phyloP scores from a whole-genome alignment of 2,888 invertebrate species.

The Chymomyza amoena region DNA sequence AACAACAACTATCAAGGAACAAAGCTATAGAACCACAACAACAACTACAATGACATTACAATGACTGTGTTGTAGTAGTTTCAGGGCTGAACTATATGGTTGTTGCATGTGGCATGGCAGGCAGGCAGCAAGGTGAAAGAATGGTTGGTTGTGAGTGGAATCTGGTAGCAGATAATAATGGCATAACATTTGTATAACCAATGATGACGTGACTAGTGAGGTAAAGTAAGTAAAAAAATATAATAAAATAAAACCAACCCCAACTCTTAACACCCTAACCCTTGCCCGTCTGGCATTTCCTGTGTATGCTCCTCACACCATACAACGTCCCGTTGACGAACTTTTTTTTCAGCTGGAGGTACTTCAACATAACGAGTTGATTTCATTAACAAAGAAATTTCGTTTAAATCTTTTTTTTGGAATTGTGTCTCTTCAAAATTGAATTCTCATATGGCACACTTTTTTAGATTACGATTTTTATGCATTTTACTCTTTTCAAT shows the following conservation, averaged over 20 bases:
- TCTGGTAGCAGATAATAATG: conserved; percentile 7
- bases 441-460: neutral
- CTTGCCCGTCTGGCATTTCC: neutral
- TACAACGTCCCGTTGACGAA: neutral
- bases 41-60: neutral
- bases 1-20: neutral
- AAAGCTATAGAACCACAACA: neutral
- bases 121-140: neutral
- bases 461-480: neutral
- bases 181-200: neutral
- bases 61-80: neutral
- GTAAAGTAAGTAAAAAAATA: neutral
- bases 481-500: too few relatives aligned
- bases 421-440: neutral
- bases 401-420: neutral
- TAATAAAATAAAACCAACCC: neutral
- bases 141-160: conserved; percentile 2
- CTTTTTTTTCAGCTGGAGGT: neutral
- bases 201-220: conserved; percentile 2
- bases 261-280: neutral
- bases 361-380: neutral
- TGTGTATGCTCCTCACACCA: neutral
- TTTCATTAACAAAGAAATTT: neutral
- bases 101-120: neutral
- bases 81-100: neutral